Conservation (phyloP, 2,888 invertebrate genomes). For the Brassicogethes aeneus region DNA sequence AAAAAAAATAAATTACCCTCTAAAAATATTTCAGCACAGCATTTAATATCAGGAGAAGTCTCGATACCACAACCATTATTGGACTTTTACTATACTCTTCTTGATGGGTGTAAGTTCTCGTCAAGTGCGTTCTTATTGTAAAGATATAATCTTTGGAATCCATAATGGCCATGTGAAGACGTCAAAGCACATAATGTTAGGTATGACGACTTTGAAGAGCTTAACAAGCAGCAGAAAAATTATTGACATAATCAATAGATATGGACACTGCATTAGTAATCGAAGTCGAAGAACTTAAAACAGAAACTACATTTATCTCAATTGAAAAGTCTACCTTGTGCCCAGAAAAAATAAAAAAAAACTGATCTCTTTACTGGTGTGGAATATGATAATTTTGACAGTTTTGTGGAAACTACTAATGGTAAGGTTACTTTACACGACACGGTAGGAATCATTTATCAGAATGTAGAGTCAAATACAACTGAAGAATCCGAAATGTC, state of each 20-base stretch:
- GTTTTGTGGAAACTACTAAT: background rate
- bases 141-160: constrained; percentile 6
- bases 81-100: constrained; percentile 5
- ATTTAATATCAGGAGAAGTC: constrained; percentile 3
- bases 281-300: constrained; percentile 4
- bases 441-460: background rate
- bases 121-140: constrained; percentile 7
- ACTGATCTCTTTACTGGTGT: background rate
- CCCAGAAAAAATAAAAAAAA: background rate
- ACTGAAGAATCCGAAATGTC: constrained; percentile 12
- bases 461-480: constrained; percentile 8
- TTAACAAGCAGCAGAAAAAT: constrained; percentile 9
- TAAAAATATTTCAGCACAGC: background rate
- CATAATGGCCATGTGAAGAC: constrained; percentile 7
- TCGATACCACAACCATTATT: constrained; percentile 2
- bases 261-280: constrained; percentile 10
- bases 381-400: background rate
- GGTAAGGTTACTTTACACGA: background rate
- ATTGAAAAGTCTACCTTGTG: background rate
- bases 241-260: constrained; percentile 8
- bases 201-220: constrained; percentile 8
- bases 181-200: constrained; percentile 5
- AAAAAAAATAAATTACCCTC: constrained; percentile 9
- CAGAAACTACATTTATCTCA: background rate
- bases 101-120: constrained; percentile 4